phyloP scores from a whole-genome alignment of 1,140 invertebrate species.

The Pseudomyrmex flavicornis region DNA sequence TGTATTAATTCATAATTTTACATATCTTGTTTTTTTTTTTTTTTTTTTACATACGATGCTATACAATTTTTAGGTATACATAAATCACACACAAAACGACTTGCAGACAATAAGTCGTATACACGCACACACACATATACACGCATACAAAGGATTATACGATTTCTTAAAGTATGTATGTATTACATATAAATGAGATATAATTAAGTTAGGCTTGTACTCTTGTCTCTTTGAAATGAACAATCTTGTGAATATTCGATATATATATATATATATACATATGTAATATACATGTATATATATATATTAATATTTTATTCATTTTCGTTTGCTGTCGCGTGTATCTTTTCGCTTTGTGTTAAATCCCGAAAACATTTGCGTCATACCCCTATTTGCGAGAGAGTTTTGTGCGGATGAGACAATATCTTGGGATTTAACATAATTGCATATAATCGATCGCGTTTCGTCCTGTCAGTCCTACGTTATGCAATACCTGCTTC shows the following conservation, averaged over 20 bases:
- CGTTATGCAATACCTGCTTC: conserved; percentile 66
- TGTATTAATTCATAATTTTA: conserved; percentile 16
- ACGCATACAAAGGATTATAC: too few species aligned
- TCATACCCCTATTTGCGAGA: neutral
- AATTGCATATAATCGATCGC: conserved; percentile 37
- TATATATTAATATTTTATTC: neutral
- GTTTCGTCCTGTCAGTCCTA: conserved; percentile 24
- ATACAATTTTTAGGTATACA: neutral
- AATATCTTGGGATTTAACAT: conserved; percentile 41
- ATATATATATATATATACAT: too few species aligned
- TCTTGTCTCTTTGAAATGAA: neutral
- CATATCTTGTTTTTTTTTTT: neutral
- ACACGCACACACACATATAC: too few species aligned
- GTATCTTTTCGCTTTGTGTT: neutral
- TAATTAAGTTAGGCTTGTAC: too few species aligned
- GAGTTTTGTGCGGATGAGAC: neutral
- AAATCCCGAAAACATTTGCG: conserved; percentile 6
- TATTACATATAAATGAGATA: too few species aligned
- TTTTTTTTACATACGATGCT: neutral
- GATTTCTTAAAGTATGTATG: too few species aligned
- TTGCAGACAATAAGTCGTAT: neutral
- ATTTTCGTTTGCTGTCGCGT: neutral
- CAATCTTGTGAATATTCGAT: conserved; percentile 1
- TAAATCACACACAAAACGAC: neutral
- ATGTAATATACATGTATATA: too few species aligned